phyloP scores from a whole-genome alignment of 2,113 vertebrate genomes.

The Mobula hypostoma region DNA sequence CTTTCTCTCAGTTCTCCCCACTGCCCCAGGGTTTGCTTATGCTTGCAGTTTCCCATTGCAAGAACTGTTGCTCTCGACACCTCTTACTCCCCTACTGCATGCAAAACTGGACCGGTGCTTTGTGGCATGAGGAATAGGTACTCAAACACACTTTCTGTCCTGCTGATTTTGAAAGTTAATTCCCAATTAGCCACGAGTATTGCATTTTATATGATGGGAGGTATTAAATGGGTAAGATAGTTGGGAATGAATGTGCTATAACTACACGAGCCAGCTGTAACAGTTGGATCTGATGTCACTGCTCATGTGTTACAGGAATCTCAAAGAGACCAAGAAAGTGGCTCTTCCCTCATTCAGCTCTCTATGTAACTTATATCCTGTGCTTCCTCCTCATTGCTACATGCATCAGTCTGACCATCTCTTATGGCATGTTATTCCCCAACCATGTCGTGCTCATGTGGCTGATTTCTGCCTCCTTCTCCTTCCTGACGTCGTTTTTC shows the following conservation, averaged over 20 bases:
- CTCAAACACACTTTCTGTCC: background rate
- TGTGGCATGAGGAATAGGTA: background rate
- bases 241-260: background rate
- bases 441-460: slow-evolving; percentile 58
- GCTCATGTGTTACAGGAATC: slow-evolving; percentile 50
- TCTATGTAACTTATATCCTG: slow-evolving; percentile 52
- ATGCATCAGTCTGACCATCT: slow-evolving; percentile 53
- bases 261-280: background rate
- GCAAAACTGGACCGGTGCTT: background rate
- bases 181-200: background rate
- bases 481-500: slow-evolving; percentile 58
- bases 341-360: slow-evolving; percentile 55
- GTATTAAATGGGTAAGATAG: background rate
- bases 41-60: background rate
- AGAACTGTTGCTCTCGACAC: background rate
- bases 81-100: background rate
- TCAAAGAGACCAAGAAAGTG: slow-evolving; percentile 46
- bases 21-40: background rate
- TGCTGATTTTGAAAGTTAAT: background rate
- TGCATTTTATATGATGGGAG: background rate
- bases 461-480: slow-evolving; percentile 55
- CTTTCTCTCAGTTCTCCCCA: background rate
- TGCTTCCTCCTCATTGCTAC: slow-evolving; percentile 49
- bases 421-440: slow-evolving; percentile 59
- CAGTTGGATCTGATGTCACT: background rate